A percentile compares a stretch with the other conserved stretches of the same genome.
phyloP scores from a whole-genome alignment of 2,888 invertebrate genomes.

The Eubasilissa splendida region DNA sequence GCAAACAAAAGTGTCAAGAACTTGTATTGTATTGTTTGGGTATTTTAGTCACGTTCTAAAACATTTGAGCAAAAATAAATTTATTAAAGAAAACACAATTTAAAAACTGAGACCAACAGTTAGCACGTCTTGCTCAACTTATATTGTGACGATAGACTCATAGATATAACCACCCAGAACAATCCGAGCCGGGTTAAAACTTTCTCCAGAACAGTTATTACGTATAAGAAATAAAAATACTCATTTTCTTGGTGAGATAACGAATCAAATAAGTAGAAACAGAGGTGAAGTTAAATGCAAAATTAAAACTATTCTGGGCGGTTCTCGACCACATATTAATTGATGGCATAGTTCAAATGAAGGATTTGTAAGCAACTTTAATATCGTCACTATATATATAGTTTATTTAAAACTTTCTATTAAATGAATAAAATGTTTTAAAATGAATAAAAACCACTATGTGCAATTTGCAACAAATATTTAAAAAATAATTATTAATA shows the following conservation, averaged over 20 bases:
- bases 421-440: too few relatives aligned
- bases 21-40: not conserved
- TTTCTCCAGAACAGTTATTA: constrained; percentile 35
- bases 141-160: constrained; percentile 15
- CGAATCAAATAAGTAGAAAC: constrained; percentile 25
- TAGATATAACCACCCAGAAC: constrained; percentile 9
- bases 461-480: too few relatives aligned
- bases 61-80: not conserved
- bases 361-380: not conserved
- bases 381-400: too few relatives aligned
- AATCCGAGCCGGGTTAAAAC: constrained; percentile 18
- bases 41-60: not conserved
- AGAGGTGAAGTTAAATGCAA: constrained; percentile 34
- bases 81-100: not conserved
- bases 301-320: constrained; percentile 24
- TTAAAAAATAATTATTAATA: too few relatives aligned
- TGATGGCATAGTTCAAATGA: constrained; percentile 14
- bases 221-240: constrained; percentile 37
- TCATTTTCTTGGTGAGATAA: constrained; percentile 35
- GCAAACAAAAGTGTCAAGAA: not conserved
- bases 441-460: too few relatives aligned
- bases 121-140: constrained; percentile 4
- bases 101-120: constrained; percentile 11
- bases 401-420: too few relatives aligned
- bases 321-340: not conserved